A percentile compares a stretch with the other conserved stretches of the same genome.
phyloP scores from a whole-genome alignment of 2,888 invertebrate species.

The Disparrhopalites patrizii region DNA sequence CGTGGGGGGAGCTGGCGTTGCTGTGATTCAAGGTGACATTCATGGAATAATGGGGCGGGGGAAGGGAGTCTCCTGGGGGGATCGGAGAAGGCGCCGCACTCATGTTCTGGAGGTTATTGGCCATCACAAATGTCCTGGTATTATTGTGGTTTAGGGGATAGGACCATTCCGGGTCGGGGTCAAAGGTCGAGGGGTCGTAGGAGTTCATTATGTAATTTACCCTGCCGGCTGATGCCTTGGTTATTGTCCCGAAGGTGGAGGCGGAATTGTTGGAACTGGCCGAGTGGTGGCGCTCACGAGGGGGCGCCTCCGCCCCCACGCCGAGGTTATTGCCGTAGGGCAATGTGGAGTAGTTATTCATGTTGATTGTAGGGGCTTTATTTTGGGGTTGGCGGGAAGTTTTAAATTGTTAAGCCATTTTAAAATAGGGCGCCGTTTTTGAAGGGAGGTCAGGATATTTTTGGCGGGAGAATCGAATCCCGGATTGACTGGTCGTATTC shows the following conservation, averaged over 20 bases:
- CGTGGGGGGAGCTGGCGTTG: slow-evolving; percentile 27
- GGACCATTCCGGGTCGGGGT: slow-evolving; percentile 30
- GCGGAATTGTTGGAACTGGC: slow-evolving; percentile 13
- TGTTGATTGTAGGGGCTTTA: too few species aligned
- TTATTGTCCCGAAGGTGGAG: slow-evolving; percentile 15
- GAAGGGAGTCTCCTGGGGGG: background rate
- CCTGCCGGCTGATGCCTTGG: slow-evolving; percentile 1
- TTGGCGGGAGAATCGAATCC: too few species aligned
- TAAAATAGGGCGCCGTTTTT: too few species aligned
- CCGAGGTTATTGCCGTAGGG: background rate
- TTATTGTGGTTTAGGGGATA: slow-evolving; percentile 19
- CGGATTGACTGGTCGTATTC: too few species aligned
- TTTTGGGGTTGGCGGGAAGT: too few species aligned
- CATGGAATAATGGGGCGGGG: background rate
- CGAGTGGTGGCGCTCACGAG: slow-evolving; percentile 8
- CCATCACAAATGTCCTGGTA: slow-evolving; percentile 16
- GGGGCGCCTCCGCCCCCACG: background rate
- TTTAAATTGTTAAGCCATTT: too few species aligned
- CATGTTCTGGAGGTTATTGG: slow-evolving; percentile 11
- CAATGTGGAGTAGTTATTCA: slow-evolving; percentile 7
- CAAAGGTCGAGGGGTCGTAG: slow-evolving; percentile 6
- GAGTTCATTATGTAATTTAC: slow-evolving; percentile 23
- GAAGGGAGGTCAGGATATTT: too few species aligned
- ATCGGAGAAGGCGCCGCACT: too few species aligned
- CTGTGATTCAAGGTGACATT: slow-evolving; percentile 19